Evolutionary conservation across 35 echinoderm and acorn worm species (phyloP).

Genomic region (Diadema setosum): DNA sequence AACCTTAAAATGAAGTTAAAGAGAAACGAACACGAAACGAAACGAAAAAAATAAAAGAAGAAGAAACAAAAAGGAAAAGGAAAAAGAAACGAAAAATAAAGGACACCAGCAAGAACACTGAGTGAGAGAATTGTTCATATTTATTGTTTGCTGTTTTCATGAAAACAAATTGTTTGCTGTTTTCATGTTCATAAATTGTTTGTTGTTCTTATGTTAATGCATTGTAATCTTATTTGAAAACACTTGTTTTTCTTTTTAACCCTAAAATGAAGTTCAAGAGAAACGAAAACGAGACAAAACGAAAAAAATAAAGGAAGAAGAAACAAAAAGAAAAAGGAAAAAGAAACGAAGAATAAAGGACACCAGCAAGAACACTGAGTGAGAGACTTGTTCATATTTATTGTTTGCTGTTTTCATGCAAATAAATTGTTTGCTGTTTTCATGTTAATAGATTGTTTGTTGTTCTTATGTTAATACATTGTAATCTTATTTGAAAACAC

Average conservation of each 20-base stretch:
- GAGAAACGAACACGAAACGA: background rate
- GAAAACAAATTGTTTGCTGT: no score
- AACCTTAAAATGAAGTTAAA: background rate
- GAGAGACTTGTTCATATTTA: no score
- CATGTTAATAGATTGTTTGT: no score
- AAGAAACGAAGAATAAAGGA: no score
- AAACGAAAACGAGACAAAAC: background rate
- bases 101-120: conserved; percentile 10
- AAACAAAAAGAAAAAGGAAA: no score
- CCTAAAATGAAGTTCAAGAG: background rate
- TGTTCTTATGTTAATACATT: no score
- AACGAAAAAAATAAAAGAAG: background rate
- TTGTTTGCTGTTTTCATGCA: no score
- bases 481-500: no score
- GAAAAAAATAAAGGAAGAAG: background rate
- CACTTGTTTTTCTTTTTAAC: background rate
- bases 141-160: conserved; percentile 25
- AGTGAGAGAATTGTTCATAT: conserved; percentile 13
- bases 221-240: conserved; percentile 27
- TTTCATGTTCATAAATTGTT: no score
- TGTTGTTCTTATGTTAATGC: conserved; percentile 24
- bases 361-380: no score
- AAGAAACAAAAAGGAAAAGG: background rate
- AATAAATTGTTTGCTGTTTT: no score
- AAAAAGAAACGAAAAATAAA: background rate